phyloP scores from a whole-genome alignment of 2,888 invertebrate genomes.

The Malthinus flaveolus region DNA sequence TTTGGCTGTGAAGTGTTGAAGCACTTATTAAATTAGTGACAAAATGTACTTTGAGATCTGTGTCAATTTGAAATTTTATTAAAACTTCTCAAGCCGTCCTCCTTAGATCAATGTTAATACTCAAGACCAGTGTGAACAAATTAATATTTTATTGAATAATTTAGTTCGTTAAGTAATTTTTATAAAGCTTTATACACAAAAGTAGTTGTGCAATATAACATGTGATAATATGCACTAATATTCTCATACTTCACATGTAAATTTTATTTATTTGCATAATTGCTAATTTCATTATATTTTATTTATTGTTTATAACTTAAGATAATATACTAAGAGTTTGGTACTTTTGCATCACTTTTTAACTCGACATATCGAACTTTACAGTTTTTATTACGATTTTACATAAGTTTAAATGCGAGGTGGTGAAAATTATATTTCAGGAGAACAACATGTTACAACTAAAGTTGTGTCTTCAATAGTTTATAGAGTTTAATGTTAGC shows the following conservation, averaged over 20 bases:
- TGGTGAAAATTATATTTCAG: not conserved
- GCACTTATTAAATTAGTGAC: not conserved
- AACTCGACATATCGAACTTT: not conserved
- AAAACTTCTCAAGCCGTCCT: too few species aligned
- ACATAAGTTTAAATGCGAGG: not conserved
- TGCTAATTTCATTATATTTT: conserved; percentile 2
- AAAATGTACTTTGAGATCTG: too few species aligned
- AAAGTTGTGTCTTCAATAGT: conserved; percentile 9
- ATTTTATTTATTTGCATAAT: conserved; percentile 17
- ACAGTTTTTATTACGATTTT: not conserved
- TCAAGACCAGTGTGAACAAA: too few species aligned
- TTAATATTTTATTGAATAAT: conserved; percentile 6
- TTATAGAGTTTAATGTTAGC: conserved; percentile 18
- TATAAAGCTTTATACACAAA: conserved; percentile 15
- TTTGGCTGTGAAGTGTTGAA: conserved; percentile 1
- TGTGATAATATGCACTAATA: conserved; percentile 47
- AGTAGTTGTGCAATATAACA: conserved; percentile 39
- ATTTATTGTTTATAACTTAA: conserved; percentile 3
- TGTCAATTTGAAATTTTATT: too few species aligned
- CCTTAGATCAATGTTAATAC: too few species aligned
- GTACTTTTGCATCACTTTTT: conserved; percentile 1
- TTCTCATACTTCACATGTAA: conserved; percentile 33
- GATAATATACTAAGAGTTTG: not conserved
- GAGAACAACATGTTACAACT: too few species aligned
- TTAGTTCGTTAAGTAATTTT: conserved; percentile 15